Conservation (phyloP, 2,888 invertebrate species). For the Argynnis bischoffii region DNA sequence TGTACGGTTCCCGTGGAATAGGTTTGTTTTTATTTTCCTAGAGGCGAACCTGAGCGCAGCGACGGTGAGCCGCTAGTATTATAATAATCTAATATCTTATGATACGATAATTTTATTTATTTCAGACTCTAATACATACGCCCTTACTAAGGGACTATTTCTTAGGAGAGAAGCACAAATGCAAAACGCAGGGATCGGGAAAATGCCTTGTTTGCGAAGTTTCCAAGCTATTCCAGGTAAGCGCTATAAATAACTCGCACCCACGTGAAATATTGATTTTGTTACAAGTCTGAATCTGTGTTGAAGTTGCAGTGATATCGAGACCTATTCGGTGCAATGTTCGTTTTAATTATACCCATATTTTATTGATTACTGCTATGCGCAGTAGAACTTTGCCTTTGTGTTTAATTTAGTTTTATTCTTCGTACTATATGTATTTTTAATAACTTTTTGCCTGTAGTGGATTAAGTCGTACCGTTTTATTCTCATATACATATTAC, state of each 20-base stretch:
- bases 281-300: constrained; percentile 31
- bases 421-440: no score
- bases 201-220: constrained; percentile 98
- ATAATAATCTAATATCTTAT: no score
- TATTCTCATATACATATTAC: no score
- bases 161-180: constrained; percentile 95
- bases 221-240: constrained; percentile 96
- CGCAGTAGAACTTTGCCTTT: constrained; percentile 6
- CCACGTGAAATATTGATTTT: constrained; percentile 42
- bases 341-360: constrained; percentile 17
- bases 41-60: no score
- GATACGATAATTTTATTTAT: constrained; percentile 31
- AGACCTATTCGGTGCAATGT: constrained; percentile 17
- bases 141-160: constrained; percentile 97
- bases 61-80: no score
- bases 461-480: no score
- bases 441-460: no score
- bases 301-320: constrained; percentile 31
- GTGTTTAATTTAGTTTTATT: no score
- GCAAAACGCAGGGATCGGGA: constrained; percentile 86
- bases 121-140: constrained; percentile 94
- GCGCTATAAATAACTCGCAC: constrained; percentile 41
- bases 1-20: no score
- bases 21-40: no score
- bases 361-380: constrained; percentile 21